Percentiles rank a stretch among this genome's conserved stretches.
These are phyloP conservation scores for Falco concolor DNA, from an alignment of 2,797 vertebrate genomes.

Conservation along the genomic window DNA sequence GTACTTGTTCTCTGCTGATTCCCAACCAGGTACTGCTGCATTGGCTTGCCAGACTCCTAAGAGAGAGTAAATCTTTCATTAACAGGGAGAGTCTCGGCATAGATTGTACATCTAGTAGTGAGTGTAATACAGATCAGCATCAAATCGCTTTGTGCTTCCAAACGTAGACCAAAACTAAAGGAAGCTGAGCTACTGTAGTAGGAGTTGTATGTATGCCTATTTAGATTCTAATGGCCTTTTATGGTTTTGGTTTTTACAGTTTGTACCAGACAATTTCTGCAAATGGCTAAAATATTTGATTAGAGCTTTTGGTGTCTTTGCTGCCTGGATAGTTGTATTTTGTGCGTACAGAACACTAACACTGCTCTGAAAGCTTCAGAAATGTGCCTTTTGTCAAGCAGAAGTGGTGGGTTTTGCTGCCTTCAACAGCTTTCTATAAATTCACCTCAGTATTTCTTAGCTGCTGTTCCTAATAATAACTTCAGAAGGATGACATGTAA, in stretches of 20 bases:
- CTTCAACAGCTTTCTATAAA: neutral
- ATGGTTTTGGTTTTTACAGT: neutral
- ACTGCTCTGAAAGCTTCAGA: neutral
- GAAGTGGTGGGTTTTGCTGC: neutral
- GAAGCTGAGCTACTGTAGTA: fast-evolving
- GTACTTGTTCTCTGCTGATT: neutral
- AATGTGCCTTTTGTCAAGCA: fast-evolving
- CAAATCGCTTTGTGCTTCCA: neutral
- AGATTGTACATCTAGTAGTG: neutral
- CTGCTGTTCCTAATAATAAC: neutral
- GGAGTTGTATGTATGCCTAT: neutral
- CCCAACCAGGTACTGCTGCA: neutral
- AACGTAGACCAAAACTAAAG: fast-evolving
- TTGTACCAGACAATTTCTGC: neutral
- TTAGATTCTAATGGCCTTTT: neutral
- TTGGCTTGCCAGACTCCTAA: neutral
- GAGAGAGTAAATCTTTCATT: too few species aligned
- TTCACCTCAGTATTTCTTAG: neutral
- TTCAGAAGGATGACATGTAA: neutral
- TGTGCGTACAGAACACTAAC: fast-evolving
- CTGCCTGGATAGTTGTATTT: too few species aligned
- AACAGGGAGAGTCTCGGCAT: neutral
- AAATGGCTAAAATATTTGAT: too few species aligned
- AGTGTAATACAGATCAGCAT: neutral
- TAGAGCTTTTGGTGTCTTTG: neutral